These are phyloP conservation scores for Virgularia gustaviana DNA, from an alignment of 92 coral and sea anemone species.

Conservation along the genomic window DNA sequence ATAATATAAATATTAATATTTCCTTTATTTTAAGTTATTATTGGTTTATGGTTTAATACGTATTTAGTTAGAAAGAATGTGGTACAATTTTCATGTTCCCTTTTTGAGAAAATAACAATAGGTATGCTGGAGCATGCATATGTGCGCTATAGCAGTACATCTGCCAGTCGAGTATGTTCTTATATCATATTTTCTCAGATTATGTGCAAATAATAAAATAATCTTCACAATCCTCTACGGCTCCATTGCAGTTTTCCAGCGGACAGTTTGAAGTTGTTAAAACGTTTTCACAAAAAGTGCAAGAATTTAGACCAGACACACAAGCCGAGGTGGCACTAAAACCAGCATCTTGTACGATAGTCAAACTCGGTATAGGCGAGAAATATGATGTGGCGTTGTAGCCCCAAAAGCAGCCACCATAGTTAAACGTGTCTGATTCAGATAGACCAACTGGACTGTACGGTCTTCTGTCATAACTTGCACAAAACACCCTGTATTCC, in stretches of 20 bases:
- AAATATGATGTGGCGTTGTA: conserved; percentile 26
- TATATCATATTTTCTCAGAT: background rate
- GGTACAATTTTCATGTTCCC: no score
- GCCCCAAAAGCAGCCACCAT: conserved; percentile 11
- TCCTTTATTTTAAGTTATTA: no score
- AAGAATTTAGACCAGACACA: conserved; percentile 3
- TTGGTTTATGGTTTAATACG: no score
- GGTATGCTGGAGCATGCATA: background rate
- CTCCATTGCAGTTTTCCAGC: conserved; percentile 10
- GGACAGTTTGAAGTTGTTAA: background rate
- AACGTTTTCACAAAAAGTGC: background rate
- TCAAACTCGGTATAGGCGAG: background rate
- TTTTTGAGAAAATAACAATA: no score
- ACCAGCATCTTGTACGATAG: conserved; percentile 22
- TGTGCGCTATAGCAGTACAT: no score
- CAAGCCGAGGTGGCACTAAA: background rate
- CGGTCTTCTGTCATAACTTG: conserved; percentile 52
- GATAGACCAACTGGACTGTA: conserved; percentile 22
- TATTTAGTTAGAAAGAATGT: no score
- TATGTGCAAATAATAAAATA: conserved; percentile 30
- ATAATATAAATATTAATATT: no score
- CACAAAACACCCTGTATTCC: conserved; percentile 55
- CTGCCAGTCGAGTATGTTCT: no score
- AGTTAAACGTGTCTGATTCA: background rate
- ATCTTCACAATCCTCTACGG: background rate